These are phyloP conservation scores for Acanthochromis polyacanthus DNA, from an alignment of 2,113 vertebrate genomes.

Conservation along the genomic window DNA sequence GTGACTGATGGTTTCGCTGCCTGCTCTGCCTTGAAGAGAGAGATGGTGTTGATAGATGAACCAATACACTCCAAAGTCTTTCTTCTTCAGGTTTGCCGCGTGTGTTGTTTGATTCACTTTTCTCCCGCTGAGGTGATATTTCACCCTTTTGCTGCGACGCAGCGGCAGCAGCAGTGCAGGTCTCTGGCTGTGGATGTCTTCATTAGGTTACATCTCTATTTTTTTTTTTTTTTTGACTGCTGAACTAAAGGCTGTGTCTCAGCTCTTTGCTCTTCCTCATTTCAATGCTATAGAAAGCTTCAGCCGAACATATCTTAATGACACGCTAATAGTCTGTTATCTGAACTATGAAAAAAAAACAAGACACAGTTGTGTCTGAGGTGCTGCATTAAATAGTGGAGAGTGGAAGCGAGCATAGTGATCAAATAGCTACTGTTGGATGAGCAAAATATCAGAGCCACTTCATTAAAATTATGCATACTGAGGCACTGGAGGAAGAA, in stretches of 20 bases:
- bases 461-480: slow-evolving; percentile 55
- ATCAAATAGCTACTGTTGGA: slow-evolving; percentile 46
- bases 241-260: slow-evolving; percentile 34
- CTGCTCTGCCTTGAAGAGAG: slow-evolving; percentile 70
- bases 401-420: slow-evolving; percentile 28
- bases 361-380: slow-evolving; percentile 19
- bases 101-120: slow-evolving; percentile 78
- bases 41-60: slow-evolving; percentile 78
- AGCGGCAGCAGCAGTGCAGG: slow-evolving; percentile 32
- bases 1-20: slow-evolving; percentile 85
- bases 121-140: slow-evolving; percentile 72
- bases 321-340: slow-evolving; percentile 37
- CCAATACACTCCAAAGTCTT: slow-evolving; percentile 74
- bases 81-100: slow-evolving; percentile 71
- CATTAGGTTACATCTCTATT: slow-evolving; percentile 66
- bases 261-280: slow-evolving; percentile 32
- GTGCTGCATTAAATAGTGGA: slow-evolving; percentile 31
- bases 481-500: slow-evolving; percentile 11
- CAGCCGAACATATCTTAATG: slow-evolving; percentile 24
- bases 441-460: slow-evolving; percentile 26
- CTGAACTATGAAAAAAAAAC: slow-evolving; percentile 37
- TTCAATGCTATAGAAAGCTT: slow-evolving; percentile 21
- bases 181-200: slow-evolving; percentile 66
- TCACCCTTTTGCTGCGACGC: slow-evolving; percentile 64
- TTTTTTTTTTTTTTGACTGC: slow-evolving; percentile 34